Conservation (phyloP, 2,797 vertebrate genomes). For the Nyctibius grandis region DNA sequence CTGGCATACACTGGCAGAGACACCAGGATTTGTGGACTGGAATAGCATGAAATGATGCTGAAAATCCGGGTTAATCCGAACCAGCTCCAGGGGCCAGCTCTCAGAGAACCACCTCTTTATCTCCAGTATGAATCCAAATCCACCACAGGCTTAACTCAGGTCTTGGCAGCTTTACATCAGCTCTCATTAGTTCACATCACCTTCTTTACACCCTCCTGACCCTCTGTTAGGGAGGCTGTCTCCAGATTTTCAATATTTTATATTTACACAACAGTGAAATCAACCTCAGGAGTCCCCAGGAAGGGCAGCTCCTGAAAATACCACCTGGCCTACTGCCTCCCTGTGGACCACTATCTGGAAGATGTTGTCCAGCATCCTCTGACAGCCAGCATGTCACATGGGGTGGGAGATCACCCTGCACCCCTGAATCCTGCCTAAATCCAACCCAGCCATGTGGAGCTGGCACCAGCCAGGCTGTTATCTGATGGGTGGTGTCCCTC, state of each 20-base stretch:
- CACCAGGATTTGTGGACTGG: not conserved
- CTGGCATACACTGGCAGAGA: not conserved
- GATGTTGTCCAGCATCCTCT: not conserved
- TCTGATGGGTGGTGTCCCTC: not conserved
- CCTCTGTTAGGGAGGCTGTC: not conserved
- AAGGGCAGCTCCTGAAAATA: not conserved
- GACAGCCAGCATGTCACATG: not conserved
- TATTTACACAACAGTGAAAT: not conserved
- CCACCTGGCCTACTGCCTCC: not conserved
- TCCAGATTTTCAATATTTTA: not conserved
- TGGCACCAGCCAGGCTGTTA: not conserved
- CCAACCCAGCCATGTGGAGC: not conserved
- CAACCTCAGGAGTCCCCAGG: not conserved
- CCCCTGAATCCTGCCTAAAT: not conserved
- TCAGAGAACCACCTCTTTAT: not conserved
- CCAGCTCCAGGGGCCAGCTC: not conserved
- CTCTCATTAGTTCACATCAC: conserved; percentile 45
- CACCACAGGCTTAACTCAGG: conserved; percentile 10
- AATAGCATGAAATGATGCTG: conserved; percentile 49
- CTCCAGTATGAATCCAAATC: conserved; percentile 51
- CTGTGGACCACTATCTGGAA: not conserved
- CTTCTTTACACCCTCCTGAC: not conserved
- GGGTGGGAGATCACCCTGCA: not conserved
- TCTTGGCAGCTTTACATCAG: conserved; percentile 9
- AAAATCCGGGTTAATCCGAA: conserved; percentile 51